These are phyloP conservation scores for Podargus strigoides DNA, from an alignment of 2,797 vertebrate genomes.

Conservation along the genomic window DNA sequence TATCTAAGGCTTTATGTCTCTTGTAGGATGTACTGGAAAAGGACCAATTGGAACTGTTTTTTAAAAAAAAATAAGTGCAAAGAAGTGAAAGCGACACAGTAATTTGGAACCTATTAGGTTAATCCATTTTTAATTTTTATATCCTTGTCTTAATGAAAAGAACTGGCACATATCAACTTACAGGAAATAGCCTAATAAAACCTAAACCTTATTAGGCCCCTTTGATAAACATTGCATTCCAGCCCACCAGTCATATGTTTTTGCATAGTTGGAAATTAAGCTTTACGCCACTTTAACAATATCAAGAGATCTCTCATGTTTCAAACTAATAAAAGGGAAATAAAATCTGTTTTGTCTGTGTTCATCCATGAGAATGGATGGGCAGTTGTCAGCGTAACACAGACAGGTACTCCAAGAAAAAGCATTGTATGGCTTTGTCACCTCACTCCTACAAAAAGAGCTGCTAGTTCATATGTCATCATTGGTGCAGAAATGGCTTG, in stretches of 20 bases:
- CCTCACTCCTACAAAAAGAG: not conserved
- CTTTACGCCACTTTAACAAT: constrained; percentile 25
- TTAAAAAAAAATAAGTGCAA: not conserved
- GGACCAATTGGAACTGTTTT: not conserved
- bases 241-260: constrained; percentile 56
- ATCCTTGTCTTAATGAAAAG: constrained; percentile 58
- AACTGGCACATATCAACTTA: constrained; percentile 41
- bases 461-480: not conserved
- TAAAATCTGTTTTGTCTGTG: not conserved
- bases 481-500: not conserved
- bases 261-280: constrained; percentile 53
- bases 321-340: constrained; percentile 48
- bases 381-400: not conserved
- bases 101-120: constrained; percentile 58
- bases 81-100: constrained; percentile 1
- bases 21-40: not conserved
- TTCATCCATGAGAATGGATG: not conserved
- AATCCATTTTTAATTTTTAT: constrained; percentile 67
- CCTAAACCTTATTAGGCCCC: constrained; percentile 52
- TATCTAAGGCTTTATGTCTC: not conserved
- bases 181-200: constrained; percentile 65
- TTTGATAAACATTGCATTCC: constrained; percentile 65
- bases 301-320: constrained; percentile 17
- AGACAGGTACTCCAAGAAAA: not conserved
- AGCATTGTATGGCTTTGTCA: not conserved